Conservation (phyloP, 2,797 vertebrate species). For the Squalus acanthias region DNA sequence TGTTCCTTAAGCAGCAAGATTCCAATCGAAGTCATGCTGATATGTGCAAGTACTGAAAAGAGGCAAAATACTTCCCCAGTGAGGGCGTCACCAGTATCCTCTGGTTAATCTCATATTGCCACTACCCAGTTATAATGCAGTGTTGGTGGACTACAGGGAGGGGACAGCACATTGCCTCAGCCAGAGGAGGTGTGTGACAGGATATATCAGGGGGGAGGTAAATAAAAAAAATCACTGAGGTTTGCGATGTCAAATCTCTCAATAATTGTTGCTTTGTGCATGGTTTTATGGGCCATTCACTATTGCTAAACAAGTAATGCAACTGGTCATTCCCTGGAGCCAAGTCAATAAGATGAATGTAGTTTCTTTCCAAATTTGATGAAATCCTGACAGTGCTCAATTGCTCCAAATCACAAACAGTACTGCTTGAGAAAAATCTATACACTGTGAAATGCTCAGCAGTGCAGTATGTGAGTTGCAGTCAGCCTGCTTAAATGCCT, state of each 20-base stretch:
- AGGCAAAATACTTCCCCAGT: background rate
- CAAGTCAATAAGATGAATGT: background rate
- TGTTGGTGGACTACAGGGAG: background rate
- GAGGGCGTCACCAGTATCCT: background rate
- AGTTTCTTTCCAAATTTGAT: background rate
- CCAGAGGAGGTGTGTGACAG: background rate
- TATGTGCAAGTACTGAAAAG: background rate
- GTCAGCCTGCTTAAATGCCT: background rate
- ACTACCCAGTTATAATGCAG: background rate
- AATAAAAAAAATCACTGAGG: background rate
- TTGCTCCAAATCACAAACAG: background rate
- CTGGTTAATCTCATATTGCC: background rate
- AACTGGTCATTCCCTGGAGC: background rate
- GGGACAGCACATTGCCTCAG: background rate
- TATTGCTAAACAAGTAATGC: background rate
- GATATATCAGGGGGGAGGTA: background rate
- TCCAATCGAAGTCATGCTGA: background rate
- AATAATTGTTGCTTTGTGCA: background rate
- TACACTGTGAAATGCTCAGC: background rate
- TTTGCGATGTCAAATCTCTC: background rate
- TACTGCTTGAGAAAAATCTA: background rate
- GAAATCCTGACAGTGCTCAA: background rate
- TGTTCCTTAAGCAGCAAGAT: background rate
- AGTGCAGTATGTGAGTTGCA: background rate
- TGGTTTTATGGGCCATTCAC: background rate